Conservation (phyloP, 2,113 vertebrate species). For the Coreoperca whiteheadi region DNA sequence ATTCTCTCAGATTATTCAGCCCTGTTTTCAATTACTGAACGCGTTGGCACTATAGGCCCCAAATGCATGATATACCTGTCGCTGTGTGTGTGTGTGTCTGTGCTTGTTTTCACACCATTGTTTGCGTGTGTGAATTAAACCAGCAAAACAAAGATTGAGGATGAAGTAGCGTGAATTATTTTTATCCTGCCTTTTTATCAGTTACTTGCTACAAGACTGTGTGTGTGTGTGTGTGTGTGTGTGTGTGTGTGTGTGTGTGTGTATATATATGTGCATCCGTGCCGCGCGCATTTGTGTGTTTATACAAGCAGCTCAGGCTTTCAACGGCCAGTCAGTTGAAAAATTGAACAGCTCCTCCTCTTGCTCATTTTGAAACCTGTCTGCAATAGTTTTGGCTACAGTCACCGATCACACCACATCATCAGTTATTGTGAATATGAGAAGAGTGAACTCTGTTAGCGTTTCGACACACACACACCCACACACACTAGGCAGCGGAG, state of each 20-base stretch:
- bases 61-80: conserved; percentile 70
- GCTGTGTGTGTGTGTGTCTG: background rate
- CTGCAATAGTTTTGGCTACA: conserved; percentile 75
- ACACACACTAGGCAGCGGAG: conserved; percentile 39
- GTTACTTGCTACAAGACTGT: conserved; percentile 20
- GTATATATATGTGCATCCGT: no score
- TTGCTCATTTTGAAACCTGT: conserved; percentile 75
- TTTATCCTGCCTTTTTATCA: conserved; percentile 45
- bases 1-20: conserved; percentile 78
- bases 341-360: conserved; percentile 76
- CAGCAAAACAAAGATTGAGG: conserved; percentile 48
- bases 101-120: conserved; percentile 9
- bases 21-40: conserved; percentile 82
- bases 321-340: conserved; percentile 71
- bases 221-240: conserved; percentile 20
- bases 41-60: conserved; percentile 60
- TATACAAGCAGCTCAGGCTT: conserved; percentile 64
- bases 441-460: conserved; percentile 68
- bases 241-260: conserved; percentile 17
- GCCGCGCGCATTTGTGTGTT: conserved; percentile 53
- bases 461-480: conserved; percentile 52
- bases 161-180: conserved; percentile 43
- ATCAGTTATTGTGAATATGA: conserved; percentile 72
- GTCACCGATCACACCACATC: conserved; percentile 75
- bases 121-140: conserved; percentile 20